Percentiles rank a stretch among this genome's conserved stretches.
Conservation (phyloP, 2,113 vertebrate genomes). For the Lethenteron reissneri region DNA sequence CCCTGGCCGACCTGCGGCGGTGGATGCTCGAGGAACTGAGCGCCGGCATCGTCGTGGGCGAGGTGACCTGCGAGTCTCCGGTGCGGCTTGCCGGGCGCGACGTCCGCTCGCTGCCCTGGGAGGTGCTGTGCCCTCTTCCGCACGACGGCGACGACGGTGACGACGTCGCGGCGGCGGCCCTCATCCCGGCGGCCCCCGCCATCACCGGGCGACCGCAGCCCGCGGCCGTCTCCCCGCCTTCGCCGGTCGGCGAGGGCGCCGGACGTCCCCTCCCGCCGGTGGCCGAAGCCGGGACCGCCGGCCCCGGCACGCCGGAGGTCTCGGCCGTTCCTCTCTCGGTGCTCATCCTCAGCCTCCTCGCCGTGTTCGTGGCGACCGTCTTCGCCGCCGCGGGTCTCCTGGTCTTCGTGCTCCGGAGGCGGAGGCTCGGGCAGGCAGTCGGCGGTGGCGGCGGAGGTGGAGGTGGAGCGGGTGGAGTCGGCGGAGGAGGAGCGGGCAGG, state of each 20-base stretch:
- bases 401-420: slow-evolving; percentile 76
- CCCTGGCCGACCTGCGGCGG: slow-evolving; percentile 71
- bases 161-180: slow-evolving; percentile 26
- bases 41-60: slow-evolving; percentile 68
- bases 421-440: slow-evolving; percentile 49
- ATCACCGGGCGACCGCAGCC: slow-evolving; percentile 31
- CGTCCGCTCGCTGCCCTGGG: slow-evolving; percentile 62
- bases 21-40: slow-evolving; percentile 68
- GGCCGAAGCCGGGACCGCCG: slow-evolving; percentile 15
- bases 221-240: slow-evolving; percentile 22
- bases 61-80: slow-evolving; percentile 84
- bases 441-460: slow-evolving; percentile 19
- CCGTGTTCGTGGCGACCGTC: slow-evolving; percentile 85
- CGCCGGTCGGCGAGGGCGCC: neutral
- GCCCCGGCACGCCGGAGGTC: slow-evolving; percentile 43
- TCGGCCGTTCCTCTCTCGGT: slow-evolving; percentile 80
- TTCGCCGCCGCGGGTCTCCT: slow-evolving; percentile 88
- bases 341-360: slow-evolving; percentile 73
- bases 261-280: too few species aligned
- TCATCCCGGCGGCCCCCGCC: slow-evolving; percentile 34
- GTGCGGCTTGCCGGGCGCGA: slow-evolving; percentile 61
- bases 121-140: slow-evolving; percentile 52
- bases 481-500: too few species aligned
- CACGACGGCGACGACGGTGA: slow-evolving; percentile 21
- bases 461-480: too few species aligned